A percentile compares a stretch with the other conserved stretches of the same genome.
phyloP scores from a whole-genome alignment of 2,113 vertebrate genomes.

The Phycodurus eques region DNA sequence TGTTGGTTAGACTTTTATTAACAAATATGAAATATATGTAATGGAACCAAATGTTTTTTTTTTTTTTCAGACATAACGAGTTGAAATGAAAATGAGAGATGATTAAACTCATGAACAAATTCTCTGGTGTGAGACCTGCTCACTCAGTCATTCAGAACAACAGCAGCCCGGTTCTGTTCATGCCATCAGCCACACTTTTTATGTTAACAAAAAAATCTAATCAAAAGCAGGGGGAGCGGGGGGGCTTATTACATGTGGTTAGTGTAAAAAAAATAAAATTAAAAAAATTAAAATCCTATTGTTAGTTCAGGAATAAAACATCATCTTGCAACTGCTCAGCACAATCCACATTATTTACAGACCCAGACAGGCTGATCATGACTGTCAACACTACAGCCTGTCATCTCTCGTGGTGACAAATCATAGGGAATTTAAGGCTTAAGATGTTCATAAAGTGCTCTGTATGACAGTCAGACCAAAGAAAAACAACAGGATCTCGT shows the following conservation, averaged over 20 bases:
- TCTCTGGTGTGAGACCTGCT: conserved; percentile 67
- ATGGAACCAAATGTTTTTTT: not conserved
- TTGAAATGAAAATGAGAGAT: not conserved
- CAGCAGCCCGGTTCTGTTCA: conserved; percentile 43
- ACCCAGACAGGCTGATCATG: conserved; percentile 31
- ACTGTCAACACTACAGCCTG: conserved; percentile 27
- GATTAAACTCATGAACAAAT: conserved; percentile 22
- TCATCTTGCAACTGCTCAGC: conserved; percentile 42
- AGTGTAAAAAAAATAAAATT: conserved; percentile 29
- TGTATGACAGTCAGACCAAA: conserved; percentile 44
- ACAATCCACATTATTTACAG: conserved; percentile 58
- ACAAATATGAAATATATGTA: conserved; percentile 12
- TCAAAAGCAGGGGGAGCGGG: conserved; percentile 7
- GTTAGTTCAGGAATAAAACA: conserved; percentile 57
- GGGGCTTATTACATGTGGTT: conserved; percentile 37
- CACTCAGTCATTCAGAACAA: conserved; percentile 50
- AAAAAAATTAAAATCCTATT: not conserved
- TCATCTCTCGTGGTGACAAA: conserved; percentile 24
- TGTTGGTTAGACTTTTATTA: conserved; percentile 19
- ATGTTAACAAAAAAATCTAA: conserved; percentile 10
- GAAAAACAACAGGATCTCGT: conserved; percentile 16
- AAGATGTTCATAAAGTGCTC: conserved; percentile 71
- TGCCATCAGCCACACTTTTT: conserved; percentile 24
- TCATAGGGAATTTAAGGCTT: conserved; percentile 65
- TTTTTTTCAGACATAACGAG: not conserved